These are phyloP conservation scores for Steatocranus sp. DNA, from an alignment of 2,797 vertebrate genomes.

Conservation along the genomic window DNA sequence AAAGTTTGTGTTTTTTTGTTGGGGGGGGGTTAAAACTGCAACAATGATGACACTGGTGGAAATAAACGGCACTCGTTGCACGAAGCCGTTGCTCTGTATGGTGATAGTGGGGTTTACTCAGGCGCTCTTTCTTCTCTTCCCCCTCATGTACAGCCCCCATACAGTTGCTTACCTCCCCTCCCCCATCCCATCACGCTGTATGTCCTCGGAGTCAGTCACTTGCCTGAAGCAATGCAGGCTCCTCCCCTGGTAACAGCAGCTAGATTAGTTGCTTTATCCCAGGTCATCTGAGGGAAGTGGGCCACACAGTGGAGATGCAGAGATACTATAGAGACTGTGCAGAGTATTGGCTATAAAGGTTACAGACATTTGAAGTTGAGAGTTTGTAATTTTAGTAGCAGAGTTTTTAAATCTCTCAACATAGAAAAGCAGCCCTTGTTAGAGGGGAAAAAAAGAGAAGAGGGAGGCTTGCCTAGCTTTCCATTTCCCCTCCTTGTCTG, in stretches of 20 bases:
- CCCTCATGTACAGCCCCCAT: slow-evolving; percentile 49
- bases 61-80: neutral
- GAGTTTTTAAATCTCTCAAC: neutral
- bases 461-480: neutral
- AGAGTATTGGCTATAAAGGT: neutral
- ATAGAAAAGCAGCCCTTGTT: neutral
- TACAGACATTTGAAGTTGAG: neutral
- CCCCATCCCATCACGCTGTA: slow-evolving; percentile 51
- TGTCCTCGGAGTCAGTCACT: slow-evolving; percentile 55
- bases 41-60: slow-evolving; percentile 49
- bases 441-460: neutral
- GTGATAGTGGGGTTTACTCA: neutral
- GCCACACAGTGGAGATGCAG: slow-evolving; percentile 53
- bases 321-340: slow-evolving; percentile 7
- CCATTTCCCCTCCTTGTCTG: neutral
- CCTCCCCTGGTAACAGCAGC: slow-evolving; percentile 69
- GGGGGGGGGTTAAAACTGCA: neutral
- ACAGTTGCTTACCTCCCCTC: slow-evolving; percentile 46
- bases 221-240: slow-evolving; percentile 57
- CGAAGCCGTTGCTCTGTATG: neutral
- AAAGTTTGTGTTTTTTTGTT: neutral
- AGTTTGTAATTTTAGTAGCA: neutral
- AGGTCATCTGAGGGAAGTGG: slow-evolving; percentile 73
- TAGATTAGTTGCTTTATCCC: slow-evolving; percentile 72
- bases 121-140: neutral